A percentile compares a stretch with the other conserved stretches of the same genome.
These are phyloP conservation scores for Candoia aspera DNA, from an alignment of 2,113 vertebrate species.

Conservation along the genomic window DNA sequence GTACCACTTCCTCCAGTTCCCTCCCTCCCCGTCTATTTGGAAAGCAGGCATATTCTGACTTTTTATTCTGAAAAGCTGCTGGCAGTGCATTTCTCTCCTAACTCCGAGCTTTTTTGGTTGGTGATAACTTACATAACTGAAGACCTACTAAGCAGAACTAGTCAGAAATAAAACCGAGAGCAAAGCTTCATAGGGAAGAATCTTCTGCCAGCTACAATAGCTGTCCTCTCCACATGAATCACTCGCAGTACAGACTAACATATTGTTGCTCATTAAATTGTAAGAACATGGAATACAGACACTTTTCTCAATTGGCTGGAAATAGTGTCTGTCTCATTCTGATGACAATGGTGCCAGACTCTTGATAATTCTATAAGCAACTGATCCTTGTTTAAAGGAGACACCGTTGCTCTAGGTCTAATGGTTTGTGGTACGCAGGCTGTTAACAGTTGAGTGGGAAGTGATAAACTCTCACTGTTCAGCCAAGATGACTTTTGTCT, in stretches of 20 bases:
- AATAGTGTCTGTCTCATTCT: neutral
- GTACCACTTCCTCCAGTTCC: too few relatives aligned
- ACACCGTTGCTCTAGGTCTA: neutral
- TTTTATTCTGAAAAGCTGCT: neutral
- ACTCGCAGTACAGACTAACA: neutral
- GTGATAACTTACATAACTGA: neutral
- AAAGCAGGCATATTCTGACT: neutral
- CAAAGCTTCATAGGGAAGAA: neutral
- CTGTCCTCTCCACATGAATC: neutral
- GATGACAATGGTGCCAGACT: neutral
- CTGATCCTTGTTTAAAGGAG: neutral
- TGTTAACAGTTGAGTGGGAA: neutral
- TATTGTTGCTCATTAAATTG: neutral
- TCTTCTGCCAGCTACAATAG: neutral
- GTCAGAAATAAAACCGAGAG: neutral
- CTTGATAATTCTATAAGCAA: neutral
- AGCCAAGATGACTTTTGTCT: neutral
- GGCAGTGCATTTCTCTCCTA: neutral
- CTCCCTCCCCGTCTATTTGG: too few relatives aligned
- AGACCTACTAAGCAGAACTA: neutral
- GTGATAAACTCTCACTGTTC: neutral
- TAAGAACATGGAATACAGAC: neutral
- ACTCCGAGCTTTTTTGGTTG: neutral
- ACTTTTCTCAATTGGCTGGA: neutral
- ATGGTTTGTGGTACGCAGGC: neutral